Conservation (phyloP, 2,888 invertebrate species). For the Stegana nigrithorax region DNA sequence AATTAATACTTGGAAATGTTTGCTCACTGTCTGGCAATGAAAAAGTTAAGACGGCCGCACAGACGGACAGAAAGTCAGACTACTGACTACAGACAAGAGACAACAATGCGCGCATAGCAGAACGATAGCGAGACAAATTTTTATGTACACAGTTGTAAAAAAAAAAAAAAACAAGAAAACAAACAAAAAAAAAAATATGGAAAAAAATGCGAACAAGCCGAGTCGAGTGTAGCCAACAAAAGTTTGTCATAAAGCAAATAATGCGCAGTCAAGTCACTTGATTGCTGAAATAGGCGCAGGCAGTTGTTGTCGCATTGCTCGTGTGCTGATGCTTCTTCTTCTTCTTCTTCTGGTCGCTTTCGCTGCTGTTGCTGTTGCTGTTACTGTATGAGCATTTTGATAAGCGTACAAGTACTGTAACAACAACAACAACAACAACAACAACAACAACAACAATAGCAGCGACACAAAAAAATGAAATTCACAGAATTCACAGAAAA, state of each 20-base stretch:
- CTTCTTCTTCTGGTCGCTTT: too few relatives aligned
- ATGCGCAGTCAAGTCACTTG: conserved; percentile 41
- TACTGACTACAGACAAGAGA: neutral
- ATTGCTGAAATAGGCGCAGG: conserved; percentile 3
- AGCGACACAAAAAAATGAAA: too few relatives aligned
- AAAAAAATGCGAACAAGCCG: conserved; percentile 15
- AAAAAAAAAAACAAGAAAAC: conserved; percentile 31
- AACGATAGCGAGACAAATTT: neutral
- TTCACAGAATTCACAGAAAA: too few relatives aligned
- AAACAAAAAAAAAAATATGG: conserved; percentile 23
- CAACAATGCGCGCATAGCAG: neutral
- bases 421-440: too few relatives aligned
- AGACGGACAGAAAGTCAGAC: neutral
- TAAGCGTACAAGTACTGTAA: too few relatives aligned
- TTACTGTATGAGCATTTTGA: neutral
- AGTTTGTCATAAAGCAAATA: conserved; percentile 58
- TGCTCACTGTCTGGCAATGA: conserved; percentile 63
- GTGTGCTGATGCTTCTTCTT: neutral
- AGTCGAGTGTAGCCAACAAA: conserved; percentile 23
- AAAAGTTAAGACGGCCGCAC: conserved; percentile 46
- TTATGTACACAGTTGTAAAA: conserved; percentile 26
- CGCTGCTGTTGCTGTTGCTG: neutral
- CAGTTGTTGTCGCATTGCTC: too few relatives aligned
- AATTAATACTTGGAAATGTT: conserved; percentile 65
- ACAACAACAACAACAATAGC: too few relatives aligned